phyloP scores from a whole-genome alignment of 92 coral and sea anemone genomes.

The Galaxea fascicularis region DNA sequence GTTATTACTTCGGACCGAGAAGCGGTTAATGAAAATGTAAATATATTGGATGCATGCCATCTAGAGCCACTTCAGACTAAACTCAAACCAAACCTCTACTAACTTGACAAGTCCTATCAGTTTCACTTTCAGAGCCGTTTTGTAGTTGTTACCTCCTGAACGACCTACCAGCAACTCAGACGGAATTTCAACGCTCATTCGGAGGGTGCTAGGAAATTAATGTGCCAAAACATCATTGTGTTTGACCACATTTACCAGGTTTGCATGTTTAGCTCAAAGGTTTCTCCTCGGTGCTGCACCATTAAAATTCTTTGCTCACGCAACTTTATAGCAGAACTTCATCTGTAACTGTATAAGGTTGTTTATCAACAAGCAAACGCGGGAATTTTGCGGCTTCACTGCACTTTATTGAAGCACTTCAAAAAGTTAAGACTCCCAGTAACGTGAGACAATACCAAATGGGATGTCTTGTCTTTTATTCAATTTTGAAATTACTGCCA shows the following conservation, averaged over 20 bases:
- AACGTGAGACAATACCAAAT: too few relatives aligned
- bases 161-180: neutral
- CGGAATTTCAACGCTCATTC: neutral
- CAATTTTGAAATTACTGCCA: neutral
- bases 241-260: conserved; percentile 53
- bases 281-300: neutral
- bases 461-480: conserved; percentile 5
- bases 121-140: neutral
- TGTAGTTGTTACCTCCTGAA: neutral
- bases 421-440: neutral
- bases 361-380: conserved; percentile 22
- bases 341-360: conserved; percentile 9
- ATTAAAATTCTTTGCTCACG: conserved; percentile 14
- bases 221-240: conserved; percentile 21
- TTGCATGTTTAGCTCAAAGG: conserved; percentile 25
- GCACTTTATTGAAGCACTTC: neutral
- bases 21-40: conserved; percentile 65
- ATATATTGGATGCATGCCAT: conserved; percentile 65
- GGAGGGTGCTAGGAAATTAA: neutral
- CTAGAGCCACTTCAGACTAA: neutral
- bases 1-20: conserved; percentile 39
- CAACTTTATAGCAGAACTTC: neutral
- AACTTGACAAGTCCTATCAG: neutral
- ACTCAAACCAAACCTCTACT: neutral
- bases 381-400: conserved; percentile 20